phyloP scores from a whole-genome alignment of 2,888 invertebrate species.

The Creontiades dilutus region DNA sequence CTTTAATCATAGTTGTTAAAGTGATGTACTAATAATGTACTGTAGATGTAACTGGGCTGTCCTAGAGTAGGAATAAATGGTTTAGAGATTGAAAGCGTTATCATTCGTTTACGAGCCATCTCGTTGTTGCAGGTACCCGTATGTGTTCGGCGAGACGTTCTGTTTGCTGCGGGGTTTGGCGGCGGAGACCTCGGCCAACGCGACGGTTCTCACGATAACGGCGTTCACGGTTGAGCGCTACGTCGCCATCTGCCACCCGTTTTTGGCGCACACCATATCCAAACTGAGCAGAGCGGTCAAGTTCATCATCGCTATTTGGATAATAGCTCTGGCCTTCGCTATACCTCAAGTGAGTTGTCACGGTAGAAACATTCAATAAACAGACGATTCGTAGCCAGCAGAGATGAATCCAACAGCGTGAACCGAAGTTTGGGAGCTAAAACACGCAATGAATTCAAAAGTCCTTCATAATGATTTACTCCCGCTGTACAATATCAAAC shows the following conservation, averaged over 20 bases:
- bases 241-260: slow-evolving; percentile 90
- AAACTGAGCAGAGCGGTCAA: slow-evolving; percentile 91
- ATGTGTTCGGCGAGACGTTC: slow-evolving; percentile 88
- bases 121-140: slow-evolving; percentile 81
- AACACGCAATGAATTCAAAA: too few relatives aligned
- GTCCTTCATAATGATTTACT: too few relatives aligned
- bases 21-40: too few relatives aligned
- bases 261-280: slow-evolving; percentile 89
- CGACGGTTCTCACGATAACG: slow-evolving; percentile 88
- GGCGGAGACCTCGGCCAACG: slow-evolving; percentile 89
- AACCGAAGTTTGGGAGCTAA: too few relatives aligned
- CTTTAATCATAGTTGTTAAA: too few relatives aligned
- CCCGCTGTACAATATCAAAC: too few relatives aligned
- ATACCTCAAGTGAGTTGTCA: slow-evolving; percentile 83
- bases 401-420: too few relatives aligned
- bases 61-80: too few relatives aligned
- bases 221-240: slow-evolving; percentile 93
- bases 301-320: slow-evolving; percentile 90
- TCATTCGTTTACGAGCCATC: neutral
- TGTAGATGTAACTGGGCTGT: too few relatives aligned
- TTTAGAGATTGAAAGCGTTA: too few relatives aligned
- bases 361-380: neutral
- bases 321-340: slow-evolving; percentile 86
- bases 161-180: slow-evolving; percentile 88
- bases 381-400: too few relatives aligned